Base-by-base conservation (phyloP, 2,797 vertebrate genomes). In the Halcyon chelicuti region DNA sequence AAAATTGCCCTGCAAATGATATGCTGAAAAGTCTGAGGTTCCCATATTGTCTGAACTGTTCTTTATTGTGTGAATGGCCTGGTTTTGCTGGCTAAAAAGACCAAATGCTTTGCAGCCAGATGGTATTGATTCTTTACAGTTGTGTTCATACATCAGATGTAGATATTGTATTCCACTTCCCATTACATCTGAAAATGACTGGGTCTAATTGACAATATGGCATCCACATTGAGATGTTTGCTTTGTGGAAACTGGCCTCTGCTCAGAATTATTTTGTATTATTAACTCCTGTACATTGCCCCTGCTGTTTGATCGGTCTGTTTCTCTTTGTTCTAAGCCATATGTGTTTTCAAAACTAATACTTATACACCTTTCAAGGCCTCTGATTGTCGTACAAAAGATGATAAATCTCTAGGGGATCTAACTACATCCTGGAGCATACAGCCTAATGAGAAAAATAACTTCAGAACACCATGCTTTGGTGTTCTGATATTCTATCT, bases 101-200 rank as follows among this genome's bases (percentile, higher is more conserved):
- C 70, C 92, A 88, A 94, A 92, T 88, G 70, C 85, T 96, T 88
- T 86, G 66, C 57, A 65, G 73, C 81, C 96, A 97, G 94, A 92
- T 97, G 97, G 96, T 90, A 96, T 96, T 96, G 95, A 97, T 97
- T 97, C 94, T 80, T 95, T 95, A 90, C 97, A 96, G 94, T 97
- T 97, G 92, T 96, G 95, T 95, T 97, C 92, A 83, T 96, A 83
- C 91, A 94, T 97, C 94, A 97, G 95, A 97, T 94, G 91, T 88
- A 97, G 94, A 94, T 96, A 97, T 94, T 97, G 94, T 97, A 91
- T 97, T 97, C 96, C 95, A 90, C 95, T 97, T 96, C 91, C 94
- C 95, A 96, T 96, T 97, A 96, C 88, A 96, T 95, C 86, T 93
- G 96, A 95, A 97, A 97, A 97, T 88, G 85, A 84, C 93, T 91